Evolutionary conservation across 2,797 vertebrate species (phyloP), one percentile per base, ranked within the genome.

Genomic region (Leptatherina wallacei): DNA sequence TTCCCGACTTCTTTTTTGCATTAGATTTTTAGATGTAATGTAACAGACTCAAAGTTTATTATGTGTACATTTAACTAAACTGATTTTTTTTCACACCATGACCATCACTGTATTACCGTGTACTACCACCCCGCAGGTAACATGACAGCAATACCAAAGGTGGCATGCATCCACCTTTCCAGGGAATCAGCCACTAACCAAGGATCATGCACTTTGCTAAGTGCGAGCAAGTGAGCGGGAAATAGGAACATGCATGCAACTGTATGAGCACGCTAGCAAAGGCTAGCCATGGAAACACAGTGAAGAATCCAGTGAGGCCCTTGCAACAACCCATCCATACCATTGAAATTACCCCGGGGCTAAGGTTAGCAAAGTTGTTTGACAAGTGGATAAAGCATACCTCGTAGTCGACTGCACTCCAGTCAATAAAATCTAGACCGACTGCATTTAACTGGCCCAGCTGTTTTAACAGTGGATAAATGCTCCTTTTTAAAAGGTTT

Each of bases 191-290:
- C 57, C 69, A 65, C 71, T 40, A 72, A 67, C 61, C 51, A 13
- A 64, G 77, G 71, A 75, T 58, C 77, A 29, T 71, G 71, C 85
- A 85, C 63, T 81, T 5, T 70, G 80, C 79, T 69, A 52, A 67
- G 80, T 78, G 38, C n/a, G 82, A 77, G 82, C 58, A 68, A 90
- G 73, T 89, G 92, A 92, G 93, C 93, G 92, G 93, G 93, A 94
- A 94, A 93, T 91, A 90, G 72, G 78, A 92, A 91, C 88, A 90
- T 71, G 70, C 82, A 51, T 75, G 79, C 80, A 57, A 64, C 76
- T 7, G 69, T 58, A 54, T 65, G 84, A 73, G 67, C 52, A 56
- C 42, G 88, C 78, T 87, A 88, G 81, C 82, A 59, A 12, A 60
- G 22, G 68, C 71, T 85, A 83, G 74, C 82, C 49, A 35, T 2